Evolutionary conservation across 64 coral and sea anemone species (phyloP).

Genomic region (Pocillopora damicornis): DNA sequence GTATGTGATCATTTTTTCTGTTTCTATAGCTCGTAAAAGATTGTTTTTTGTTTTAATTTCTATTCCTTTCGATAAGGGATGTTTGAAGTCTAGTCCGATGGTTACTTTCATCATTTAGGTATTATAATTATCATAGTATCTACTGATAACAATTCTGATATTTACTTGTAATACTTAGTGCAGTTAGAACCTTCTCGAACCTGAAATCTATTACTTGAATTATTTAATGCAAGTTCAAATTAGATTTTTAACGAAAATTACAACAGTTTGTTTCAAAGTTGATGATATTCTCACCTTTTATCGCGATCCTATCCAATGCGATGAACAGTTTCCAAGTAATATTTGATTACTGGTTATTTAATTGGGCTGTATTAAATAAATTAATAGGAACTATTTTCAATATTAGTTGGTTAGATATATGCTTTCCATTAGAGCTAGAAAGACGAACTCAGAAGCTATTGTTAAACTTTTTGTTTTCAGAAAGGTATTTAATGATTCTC

Average conservation of each 20-base stretch:
- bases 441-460: neutral
- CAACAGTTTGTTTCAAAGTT: neutral
- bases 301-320: neutral
- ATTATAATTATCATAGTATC: too few relatives aligned
- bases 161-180: too few relatives aligned
- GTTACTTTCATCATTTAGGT: too few relatives aligned
- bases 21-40: too few relatives aligned
- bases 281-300: neutral
- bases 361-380: neutral
- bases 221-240: too few relatives aligned
- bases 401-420: neutral
- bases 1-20: too few relatives aligned
- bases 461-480: neutral
- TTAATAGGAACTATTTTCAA: neutral
- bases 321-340: conserved; percentile 5
- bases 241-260: neutral
- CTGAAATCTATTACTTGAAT: too few relatives aligned
- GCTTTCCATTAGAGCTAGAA: neutral
- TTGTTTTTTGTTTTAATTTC: too few relatives aligned
- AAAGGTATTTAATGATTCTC: neutral
- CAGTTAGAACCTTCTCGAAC: too few relatives aligned
- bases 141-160: too few relatives aligned
- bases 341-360: neutral
- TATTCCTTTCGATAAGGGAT: too few relatives aligned
- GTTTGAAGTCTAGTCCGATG: too few relatives aligned